Conservation (phyloP, 2,797 vertebrate genomes). For the Falco rusticolus region DNA sequence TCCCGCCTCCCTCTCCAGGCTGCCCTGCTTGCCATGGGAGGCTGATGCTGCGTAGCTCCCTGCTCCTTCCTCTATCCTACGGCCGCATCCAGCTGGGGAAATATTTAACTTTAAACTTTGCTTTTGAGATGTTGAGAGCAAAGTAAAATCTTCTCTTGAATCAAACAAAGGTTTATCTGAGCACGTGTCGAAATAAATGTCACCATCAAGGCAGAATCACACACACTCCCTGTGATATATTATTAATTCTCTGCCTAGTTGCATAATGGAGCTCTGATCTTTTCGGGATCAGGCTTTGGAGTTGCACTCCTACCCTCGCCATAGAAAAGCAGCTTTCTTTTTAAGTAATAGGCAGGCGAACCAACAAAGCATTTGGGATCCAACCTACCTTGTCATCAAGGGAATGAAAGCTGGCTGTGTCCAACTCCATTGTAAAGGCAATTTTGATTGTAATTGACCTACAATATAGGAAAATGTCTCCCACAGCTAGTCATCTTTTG, state of each 20-base stretch:
- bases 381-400: not conserved
- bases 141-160: not conserved
- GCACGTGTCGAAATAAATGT: not conserved
- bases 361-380: not conserved
- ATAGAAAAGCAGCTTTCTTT: not conserved
- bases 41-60: not conserved
- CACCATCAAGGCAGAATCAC: not conserved
- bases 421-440: not conserved
- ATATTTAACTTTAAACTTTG: not conserved
- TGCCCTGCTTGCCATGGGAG: not conserved
- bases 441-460: not conserved
- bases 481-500: not conserved
- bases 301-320: not conserved
- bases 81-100: not conserved
- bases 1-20: not conserved
- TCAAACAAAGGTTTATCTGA: not conserved
- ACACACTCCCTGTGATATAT: rapidly evolving
- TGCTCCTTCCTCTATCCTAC: not conserved
- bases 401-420: not conserved
- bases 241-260: not conserved
- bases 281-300: not conserved
- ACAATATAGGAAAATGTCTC: not conserved
- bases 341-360: not conserved
- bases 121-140: not conserved
- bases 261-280: not conserved